Evolutionary conservation across 1,140 invertebrate species (phyloP).

Genomic region (Sitobion miscanthi): DNA sequence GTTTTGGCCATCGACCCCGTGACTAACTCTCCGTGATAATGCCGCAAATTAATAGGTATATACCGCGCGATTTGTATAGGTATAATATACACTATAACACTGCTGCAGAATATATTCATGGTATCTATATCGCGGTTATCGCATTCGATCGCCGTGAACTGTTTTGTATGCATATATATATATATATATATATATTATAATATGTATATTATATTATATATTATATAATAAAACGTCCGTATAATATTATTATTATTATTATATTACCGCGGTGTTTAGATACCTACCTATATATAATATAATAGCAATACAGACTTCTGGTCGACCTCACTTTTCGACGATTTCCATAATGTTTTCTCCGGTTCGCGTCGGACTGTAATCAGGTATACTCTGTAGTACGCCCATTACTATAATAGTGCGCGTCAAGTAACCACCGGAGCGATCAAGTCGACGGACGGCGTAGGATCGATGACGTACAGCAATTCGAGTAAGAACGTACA

Average conservation of each 20-base stretch:
- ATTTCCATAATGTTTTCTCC: conserved; percentile 8
- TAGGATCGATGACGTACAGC: neutral
- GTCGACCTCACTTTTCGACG: neutral
- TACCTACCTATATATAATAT: neutral
- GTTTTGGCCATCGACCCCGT: conserved; percentile 20
- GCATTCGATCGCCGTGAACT: conserved; percentile 15
- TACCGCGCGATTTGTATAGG: neutral
- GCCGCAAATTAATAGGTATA: neutral
- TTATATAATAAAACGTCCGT: neutral
- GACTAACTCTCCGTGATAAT: neutral
- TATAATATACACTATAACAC: neutral
- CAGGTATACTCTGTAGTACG: neutral
- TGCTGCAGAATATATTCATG: neutral
- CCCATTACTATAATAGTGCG: neutral
- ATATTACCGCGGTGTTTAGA: neutral
- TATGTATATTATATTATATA: neutral
- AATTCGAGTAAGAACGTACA: neutral
- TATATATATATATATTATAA: neutral
- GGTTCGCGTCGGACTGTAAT: neutral
- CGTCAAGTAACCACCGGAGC: neutral
- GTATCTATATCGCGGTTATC: neutral
- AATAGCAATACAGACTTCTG: neutral
- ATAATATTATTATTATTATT: neutral
- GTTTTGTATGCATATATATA: neutral
- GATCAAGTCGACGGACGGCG: neutral